Conservation (phyloP, 2,888 invertebrate genomes). For the Calephelis perditalis region DNA sequence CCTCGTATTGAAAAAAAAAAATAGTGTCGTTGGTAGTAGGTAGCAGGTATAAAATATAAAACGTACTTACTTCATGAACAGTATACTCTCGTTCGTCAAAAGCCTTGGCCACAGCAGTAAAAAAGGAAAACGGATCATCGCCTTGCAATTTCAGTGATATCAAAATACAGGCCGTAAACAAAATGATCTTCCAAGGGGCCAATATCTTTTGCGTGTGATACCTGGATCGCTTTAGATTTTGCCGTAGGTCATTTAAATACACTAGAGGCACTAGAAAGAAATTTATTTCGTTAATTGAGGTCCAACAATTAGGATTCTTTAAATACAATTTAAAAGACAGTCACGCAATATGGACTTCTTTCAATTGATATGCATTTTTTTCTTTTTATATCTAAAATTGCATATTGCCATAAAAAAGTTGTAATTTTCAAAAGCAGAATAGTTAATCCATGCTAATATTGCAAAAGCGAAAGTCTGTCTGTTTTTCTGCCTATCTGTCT, state of each 20-base stretch:
- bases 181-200: constrained; percentile 85
- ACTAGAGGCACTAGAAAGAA: constrained; percentile 42
- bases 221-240: constrained; percentile 80
- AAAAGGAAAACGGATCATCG: constrained; percentile 64
- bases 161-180: constrained; percentile 83
- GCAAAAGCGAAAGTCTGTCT: no score
- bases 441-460: no score
- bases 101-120: constrained; percentile 60
- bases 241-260: constrained; percentile 62
- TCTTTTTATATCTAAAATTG: no score
- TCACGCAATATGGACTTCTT: no score
- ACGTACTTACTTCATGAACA: constrained; percentile 59
- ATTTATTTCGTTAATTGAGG: not conserved
- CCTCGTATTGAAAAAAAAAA: no score
- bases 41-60: not conserved
- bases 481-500: no score
- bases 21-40: not conserved
- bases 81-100: constrained; percentile 74
- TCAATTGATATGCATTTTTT: no score
- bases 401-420: no score
- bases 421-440: no score
- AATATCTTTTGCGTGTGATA: constrained; percentile 86
- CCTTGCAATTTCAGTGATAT: constrained; percentile 71
- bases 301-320: no score
- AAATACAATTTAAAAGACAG: not conserved